phyloP scores from a whole-genome alignment of 2,888 invertebrate species.

The Andrena hattorfiana region DNA sequence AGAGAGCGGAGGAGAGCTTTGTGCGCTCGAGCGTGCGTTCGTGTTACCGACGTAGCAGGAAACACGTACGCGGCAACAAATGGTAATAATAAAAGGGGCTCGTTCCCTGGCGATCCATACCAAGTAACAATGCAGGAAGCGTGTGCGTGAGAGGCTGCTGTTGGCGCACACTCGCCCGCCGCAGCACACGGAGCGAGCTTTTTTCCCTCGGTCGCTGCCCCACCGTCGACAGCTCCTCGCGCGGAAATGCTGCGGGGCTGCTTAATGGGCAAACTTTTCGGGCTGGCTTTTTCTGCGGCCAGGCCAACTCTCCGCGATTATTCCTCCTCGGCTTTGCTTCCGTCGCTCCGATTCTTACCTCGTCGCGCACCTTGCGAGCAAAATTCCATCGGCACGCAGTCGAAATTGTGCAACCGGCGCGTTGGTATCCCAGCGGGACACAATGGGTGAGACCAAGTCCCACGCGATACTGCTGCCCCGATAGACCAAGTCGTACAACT shows the following conservation, averaged over 20 bases:
- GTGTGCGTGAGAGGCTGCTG: constrained; percentile 60
- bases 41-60: constrained; percentile 73
- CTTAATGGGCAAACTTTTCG: constrained; percentile 59
- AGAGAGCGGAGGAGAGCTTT: constrained; percentile 37
- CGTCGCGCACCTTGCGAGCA: background rate
- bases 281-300: constrained; percentile 14
- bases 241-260: constrained; percentile 32
- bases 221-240: constrained; percentile 14
- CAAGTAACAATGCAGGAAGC: constrained; percentile 73
- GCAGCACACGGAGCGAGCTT: constrained; percentile 41
- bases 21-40: constrained; percentile 56
- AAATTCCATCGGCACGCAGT: constrained; percentile 6
- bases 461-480: constrained; percentile 11
- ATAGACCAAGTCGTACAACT: background rate
- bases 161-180: constrained; percentile 37
- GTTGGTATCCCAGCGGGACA: constrained; percentile 5
- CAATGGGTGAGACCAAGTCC: constrained; percentile 19
- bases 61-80: constrained; percentile 77
- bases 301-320: constrained; percentile 21
- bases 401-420: constrained; percentile 23
- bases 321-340: background rate
- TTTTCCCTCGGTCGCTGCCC: background rate
- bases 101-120: constrained; percentile 73
- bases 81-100: constrained; percentile 78
- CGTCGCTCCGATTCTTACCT: too few species aligned